Conservation (phyloP, 1,140 invertebrate species). For the Ceratina japonica region DNA sequence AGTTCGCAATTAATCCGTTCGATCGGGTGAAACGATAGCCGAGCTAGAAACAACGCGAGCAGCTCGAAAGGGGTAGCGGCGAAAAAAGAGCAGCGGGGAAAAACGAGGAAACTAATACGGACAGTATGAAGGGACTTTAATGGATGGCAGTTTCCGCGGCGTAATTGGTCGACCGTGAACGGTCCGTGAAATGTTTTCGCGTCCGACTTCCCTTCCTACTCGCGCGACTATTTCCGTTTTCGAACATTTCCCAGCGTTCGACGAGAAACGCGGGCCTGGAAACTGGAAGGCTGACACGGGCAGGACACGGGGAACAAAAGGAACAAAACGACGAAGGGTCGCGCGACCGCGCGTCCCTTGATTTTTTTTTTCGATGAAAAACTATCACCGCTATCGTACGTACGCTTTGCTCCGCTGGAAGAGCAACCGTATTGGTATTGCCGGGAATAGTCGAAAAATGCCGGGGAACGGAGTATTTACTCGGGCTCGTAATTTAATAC, state of each 20-base stretch:
- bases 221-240: slow-evolving; percentile 26
- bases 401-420: neutral
- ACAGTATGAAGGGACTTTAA: slow-evolving; percentile 46
- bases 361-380: slow-evolving; percentile 22
- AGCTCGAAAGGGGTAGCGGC: neutral
- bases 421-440: neutral
- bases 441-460: no score
- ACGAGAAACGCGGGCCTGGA: no score
- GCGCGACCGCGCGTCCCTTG: neutral
- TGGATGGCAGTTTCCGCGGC: slow-evolving; percentile 33
- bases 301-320: neutral
- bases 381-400: neutral
- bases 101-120: slow-evolving; percentile 36
- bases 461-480: slow-evolving; percentile 17
- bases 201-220: neutral
- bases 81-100: neutral
- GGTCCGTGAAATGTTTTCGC: slow-evolving; percentile 36
- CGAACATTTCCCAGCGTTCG: neutral
- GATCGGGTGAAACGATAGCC: slow-evolving; percentile 24
- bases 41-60: no score
- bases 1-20: slow-evolving; percentile 58
- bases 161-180: slow-evolving; percentile 46
- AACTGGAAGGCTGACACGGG: neutral
- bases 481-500: slow-evolving; percentile 26
- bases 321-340: neutral